Percentiles rank a stretch among this genome's conserved stretches.
Conservation (phyloP, 2,797 vertebrate species). For the Scomberomorus guttatus region DNA sequence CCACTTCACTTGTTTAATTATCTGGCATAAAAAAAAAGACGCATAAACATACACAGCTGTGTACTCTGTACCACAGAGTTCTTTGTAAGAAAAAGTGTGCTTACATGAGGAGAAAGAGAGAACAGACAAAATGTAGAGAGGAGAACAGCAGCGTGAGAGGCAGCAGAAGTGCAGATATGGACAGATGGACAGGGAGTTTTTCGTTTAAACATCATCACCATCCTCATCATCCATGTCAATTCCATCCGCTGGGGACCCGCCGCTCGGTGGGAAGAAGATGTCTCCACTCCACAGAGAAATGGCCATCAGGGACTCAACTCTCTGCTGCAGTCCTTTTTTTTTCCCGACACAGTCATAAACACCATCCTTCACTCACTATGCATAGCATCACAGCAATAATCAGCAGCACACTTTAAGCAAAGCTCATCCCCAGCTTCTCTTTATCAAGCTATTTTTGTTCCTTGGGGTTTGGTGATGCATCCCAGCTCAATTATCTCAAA, state of each 20-base stretch:
- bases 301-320: conserved; percentile 77
- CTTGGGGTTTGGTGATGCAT: conserved; percentile 65
- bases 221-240: conserved; percentile 85
- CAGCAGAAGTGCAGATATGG: conserved; percentile 55
- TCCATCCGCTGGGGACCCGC: conserved; percentile 72
- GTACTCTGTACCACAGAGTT: background rate
- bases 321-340: conserved; percentile 48
- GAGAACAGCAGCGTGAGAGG: conserved; percentile 19
- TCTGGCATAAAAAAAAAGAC: background rate
- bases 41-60: background rate
- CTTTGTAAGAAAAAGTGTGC: conserved; percentile 16
- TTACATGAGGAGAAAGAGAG: conserved; percentile 4
- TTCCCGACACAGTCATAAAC: conserved; percentile 68
- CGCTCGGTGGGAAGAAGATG: conserved; percentile 78
- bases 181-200: conserved; percentile 79
- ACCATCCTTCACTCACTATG: conserved; percentile 70
- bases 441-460: conserved; percentile 69
- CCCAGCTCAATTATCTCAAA: conserved; percentile 81
- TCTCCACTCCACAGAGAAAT: conserved; percentile 78
- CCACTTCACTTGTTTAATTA: conserved; percentile 14
- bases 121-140: conserved; percentile 1
- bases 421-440: conserved; percentile 58
- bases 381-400: conserved; percentile 69
- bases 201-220: conserved; percentile 81
- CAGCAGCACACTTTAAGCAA: conserved; percentile 67